phyloP scores from a whole-genome alignment of 2,888 invertebrate species.

The Endotricha flammealis region DNA sequence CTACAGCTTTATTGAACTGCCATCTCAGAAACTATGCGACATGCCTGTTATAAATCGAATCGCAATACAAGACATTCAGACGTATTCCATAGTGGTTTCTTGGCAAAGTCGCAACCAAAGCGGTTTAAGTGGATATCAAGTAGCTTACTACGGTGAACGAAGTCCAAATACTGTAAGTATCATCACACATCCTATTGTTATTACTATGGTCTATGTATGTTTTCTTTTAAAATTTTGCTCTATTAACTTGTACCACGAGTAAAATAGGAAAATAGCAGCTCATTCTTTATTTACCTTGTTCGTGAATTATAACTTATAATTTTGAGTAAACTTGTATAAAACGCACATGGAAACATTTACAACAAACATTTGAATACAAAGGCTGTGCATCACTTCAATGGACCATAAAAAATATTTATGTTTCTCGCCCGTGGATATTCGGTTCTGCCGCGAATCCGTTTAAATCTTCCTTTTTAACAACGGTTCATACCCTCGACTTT shows the following conservation, averaged over 20 bases:
- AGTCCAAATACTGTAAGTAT: conserved; percentile 74
- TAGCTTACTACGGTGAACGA: conserved; percentile 85
- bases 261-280: too few species aligned
- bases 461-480: conserved; percentile 60
- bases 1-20: conserved; percentile 85
- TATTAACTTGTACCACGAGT: too few species aligned
- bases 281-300: too few species aligned
- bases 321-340: conserved; percentile 44
- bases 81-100: conserved; percentile 90
- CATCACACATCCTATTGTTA: conserved; percentile 16
- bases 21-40: conserved; percentile 90
- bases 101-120: conserved; percentile 94
- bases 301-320: conserved; percentile 41
- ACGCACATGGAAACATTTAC: conserved; percentile 56
- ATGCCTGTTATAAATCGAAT: conserved; percentile 89
- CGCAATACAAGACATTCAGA: conserved; percentile 92
- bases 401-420: conserved; percentile 77
- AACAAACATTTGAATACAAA: conserved; percentile 75
- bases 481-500: conserved; percentile 42
- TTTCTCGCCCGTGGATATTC: conserved; percentile 62
- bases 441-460: conserved; percentile 58
- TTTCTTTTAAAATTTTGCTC: too few species aligned
- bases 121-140: conserved; percentile 89
- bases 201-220: too few species aligned
- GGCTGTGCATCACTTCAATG: conserved; percentile 76